Conservation (phyloP, 2,797 vertebrate species). For the Xiphorhynchus erythropygius region DNA sequence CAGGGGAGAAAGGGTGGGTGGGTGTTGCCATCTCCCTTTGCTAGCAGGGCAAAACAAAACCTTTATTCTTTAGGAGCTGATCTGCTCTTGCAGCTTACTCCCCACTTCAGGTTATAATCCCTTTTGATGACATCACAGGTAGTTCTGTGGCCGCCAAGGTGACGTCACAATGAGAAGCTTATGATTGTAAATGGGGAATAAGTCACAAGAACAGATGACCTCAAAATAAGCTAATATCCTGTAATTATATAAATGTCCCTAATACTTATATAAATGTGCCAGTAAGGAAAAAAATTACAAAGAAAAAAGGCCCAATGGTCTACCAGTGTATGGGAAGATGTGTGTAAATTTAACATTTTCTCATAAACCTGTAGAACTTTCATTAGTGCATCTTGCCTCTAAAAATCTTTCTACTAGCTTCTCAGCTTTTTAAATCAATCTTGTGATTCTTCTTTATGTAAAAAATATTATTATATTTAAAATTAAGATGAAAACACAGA, state of each 20-base stretch:
- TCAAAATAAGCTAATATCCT: constrained; percentile 60
- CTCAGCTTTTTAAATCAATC: background rate
- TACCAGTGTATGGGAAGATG: background rate
- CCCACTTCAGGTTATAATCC: constrained; percentile 69
- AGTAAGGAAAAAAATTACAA: background rate
- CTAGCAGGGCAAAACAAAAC: constrained; percentile 1
- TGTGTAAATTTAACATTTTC: background rate
- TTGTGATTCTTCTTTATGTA: background rate
- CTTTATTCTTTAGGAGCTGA: constrained; percentile 8
- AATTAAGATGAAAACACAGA: background rate
- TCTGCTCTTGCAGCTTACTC: constrained; percentile 46
- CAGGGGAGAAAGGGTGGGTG: background rate
- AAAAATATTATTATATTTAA: background rate
- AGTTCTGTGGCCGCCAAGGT: constrained; percentile 24
- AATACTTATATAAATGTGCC: background rate
- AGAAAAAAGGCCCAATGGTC: background rate
- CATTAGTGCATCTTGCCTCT: background rate
- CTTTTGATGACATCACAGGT: constrained; percentile 73
- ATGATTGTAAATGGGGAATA: constrained; percentile 54
- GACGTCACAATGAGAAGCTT: constrained; percentile 72
- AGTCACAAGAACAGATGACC: constrained; percentile 54
- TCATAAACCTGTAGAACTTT: background rate
- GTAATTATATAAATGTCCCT: constrained; percentile 61
- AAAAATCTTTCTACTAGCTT: background rate
- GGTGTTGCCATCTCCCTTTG: background rate